These are phyloP conservation scores for Flexamia atlantica DNA, from an alignment of 2,888 invertebrate species.

Conservation along the genomic window DNA sequence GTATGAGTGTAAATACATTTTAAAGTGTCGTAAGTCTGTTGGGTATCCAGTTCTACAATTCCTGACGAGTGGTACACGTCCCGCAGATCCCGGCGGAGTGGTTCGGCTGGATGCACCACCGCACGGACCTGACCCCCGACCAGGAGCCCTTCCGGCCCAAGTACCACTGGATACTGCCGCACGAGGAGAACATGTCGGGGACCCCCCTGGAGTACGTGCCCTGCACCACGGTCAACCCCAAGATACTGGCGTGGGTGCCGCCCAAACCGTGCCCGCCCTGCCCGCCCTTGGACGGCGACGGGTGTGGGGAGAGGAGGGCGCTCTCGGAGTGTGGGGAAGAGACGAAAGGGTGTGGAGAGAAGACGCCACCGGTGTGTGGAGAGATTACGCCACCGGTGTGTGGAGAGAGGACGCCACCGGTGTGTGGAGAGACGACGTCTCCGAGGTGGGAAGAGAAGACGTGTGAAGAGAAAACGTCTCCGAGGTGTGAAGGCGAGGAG, in stretches of 20 bases:
- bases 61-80: too few species aligned
- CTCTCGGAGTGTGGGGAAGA: not conserved
- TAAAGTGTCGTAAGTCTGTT: too few species aligned
- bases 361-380: not conserved
- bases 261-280: too few species aligned
- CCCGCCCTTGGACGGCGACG: slow-evolving; percentile 7
- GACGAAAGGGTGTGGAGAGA: too few species aligned
- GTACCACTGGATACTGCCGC: slow-evolving; percentile 92
- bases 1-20: too few species aligned
- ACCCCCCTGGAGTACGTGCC: slow-evolving; percentile 90
- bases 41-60: too few species aligned
- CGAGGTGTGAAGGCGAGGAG: not conserved
- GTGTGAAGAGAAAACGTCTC: not conserved
- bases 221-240: slow-evolving; percentile 92
- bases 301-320: not conserved
- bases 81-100: slow-evolving; percentile 90
- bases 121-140: slow-evolving; percentile 84
- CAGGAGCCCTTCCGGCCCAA: slow-evolving; percentile 86
- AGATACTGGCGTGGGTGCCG: slow-evolving; percentile 92
- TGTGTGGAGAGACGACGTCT: too few species aligned
- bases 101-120: slow-evolving; percentile 99
- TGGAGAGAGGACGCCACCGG: too few species aligned
- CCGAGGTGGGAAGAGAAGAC: too few species aligned
- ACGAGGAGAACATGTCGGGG: slow-evolving; percentile 91
- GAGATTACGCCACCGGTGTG: too few species aligned